Percentiles rank a stretch among this genome's conserved stretches.
phyloP scores from a whole-genome alignment of 2,888 invertebrate genomes.

The Trissoscelio sp. region DNA sequence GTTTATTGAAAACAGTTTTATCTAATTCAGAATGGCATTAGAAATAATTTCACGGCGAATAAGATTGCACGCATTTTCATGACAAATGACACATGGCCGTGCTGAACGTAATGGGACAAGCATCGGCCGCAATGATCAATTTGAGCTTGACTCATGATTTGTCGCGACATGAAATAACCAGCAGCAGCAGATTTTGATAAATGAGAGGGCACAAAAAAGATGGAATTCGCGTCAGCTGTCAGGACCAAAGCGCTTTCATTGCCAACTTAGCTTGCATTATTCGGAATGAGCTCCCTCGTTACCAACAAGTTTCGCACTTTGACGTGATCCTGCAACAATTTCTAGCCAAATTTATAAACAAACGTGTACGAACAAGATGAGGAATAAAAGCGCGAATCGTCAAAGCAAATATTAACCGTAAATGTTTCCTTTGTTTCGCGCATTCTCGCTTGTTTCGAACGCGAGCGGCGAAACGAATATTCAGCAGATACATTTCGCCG shows the following conservation, averaged over 20 bases:
- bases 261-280: slow-evolving; percentile 37
- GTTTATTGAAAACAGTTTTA: too few species aligned
- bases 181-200: slow-evolving; percentile 26
- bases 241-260: slow-evolving; percentile 12
- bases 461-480: slow-evolving; percentile 6
- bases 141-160: slow-evolving; percentile 27
- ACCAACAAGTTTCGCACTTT: neutral
- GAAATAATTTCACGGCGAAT: slow-evolving; percentile 3
- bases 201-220: slow-evolving; percentile 13
- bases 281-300: slow-evolving; percentile 8
- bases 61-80: slow-evolving; percentile 3
- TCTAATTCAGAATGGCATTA: neutral
- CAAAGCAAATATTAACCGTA: neutral
- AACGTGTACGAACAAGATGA: neutral
- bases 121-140: slow-evolving; percentile 25
- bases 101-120: slow-evolving; percentile 8
- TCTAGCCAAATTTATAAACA: slow-evolving; percentile 13
- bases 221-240: slow-evolving; percentile 26
- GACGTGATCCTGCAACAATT: neutral
- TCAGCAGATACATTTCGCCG: slow-evolving; percentile 12
- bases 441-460: neutral
- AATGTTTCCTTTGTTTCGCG: slow-evolving; percentile 8
- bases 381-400: slow-evolving; percentile 1
- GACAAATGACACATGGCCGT: slow-evolving; percentile 12
- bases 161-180: slow-evolving; percentile 35